These are phyloP conservation scores for Vidua chalybeata DNA, from an alignment of 2,113 vertebrate genomes.

Conservation along the genomic window DNA sequence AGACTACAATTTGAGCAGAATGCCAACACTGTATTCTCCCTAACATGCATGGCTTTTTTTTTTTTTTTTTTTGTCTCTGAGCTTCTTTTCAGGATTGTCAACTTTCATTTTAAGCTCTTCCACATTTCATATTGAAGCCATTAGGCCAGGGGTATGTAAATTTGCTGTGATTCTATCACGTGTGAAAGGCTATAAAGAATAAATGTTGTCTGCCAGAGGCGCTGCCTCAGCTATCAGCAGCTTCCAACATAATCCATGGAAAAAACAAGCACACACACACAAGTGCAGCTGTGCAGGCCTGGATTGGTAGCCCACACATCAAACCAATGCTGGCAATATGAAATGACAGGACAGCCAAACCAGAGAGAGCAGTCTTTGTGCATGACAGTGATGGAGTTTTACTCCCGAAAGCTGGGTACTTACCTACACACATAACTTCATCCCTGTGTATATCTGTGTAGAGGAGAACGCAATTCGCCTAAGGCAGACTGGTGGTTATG, in stretches of 20 bases:
- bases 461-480: neutral
- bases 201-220: neutral
- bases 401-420: neutral
- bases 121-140: neutral
- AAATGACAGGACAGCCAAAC: neutral
- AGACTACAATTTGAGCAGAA: neutral
- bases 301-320: neutral
- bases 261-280: neutral
- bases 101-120: neutral
- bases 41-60: neutral
- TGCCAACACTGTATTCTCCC: neutral
- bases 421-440: neutral
- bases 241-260: neutral
- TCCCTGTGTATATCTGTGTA: neutral
- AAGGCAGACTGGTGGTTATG: neutral
- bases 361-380: neutral
- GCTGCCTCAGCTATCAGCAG: neutral
- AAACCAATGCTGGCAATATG: accelerated
- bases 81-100: neutral
- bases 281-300: accelerated
- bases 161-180: neutral
- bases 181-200: neutral
- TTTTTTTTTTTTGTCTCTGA: neutral
- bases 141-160: neutral
- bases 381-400: neutral